Conservation (phyloP, 2,113 vertebrate genomes). For the Todiramphus saurophagus region DNA sequence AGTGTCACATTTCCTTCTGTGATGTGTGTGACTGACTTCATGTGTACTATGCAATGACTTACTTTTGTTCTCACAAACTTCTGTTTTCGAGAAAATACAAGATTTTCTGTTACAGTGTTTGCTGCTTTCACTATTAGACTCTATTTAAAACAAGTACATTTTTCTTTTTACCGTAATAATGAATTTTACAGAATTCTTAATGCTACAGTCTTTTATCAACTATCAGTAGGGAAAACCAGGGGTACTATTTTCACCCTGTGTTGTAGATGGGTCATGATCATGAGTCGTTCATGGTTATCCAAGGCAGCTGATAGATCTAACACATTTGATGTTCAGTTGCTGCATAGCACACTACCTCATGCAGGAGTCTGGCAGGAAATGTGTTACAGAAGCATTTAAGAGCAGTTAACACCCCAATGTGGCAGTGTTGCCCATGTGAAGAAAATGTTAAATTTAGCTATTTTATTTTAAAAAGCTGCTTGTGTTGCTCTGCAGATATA, state of each 20-base stretch:
- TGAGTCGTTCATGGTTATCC: background rate
- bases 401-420: conserved; percentile 26
- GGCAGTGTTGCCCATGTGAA: conserved; percentile 45
- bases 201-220: background rate
- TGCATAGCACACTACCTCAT: background rate
- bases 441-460: conserved; percentile 45
- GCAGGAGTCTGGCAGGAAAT: conserved; percentile 49
- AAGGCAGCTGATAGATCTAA: background rate
- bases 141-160: background rate
- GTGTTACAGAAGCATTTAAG: conserved; percentile 40
- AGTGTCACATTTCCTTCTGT: background rate
- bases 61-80: background rate
- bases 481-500: conserved; percentile 22
- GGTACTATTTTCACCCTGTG: background rate
- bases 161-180: background rate
- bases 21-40: background rate
- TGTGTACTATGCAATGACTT: background rate
- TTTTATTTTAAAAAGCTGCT: conserved; percentile 49
- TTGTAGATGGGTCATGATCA: background rate
- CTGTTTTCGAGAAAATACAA: background rate
- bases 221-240: background rate
- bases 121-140: background rate
- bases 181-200: background rate
- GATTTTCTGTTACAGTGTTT: background rate
- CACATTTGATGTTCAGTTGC: conserved; percentile 16